These are phyloP conservation scores for Listronotus oregonensis DNA, from an alignment of 1,140 invertebrate species.

Conservation along the genomic window DNA sequence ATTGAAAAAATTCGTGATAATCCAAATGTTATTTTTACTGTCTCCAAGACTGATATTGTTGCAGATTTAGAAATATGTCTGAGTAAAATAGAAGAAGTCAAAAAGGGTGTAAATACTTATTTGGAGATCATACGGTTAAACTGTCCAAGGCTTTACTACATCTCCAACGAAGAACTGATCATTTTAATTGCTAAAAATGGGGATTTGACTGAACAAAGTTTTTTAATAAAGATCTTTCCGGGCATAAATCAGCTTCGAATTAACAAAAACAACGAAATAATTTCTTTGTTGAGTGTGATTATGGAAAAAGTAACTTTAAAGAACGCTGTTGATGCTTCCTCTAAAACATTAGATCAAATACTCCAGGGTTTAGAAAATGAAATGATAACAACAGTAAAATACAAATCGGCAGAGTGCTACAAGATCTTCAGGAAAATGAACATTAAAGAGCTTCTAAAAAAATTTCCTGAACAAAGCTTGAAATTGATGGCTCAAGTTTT, in stretches of 20 bases:
- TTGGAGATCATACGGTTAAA: slow-evolving; percentile 86
- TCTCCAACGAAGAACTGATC: slow-evolving; percentile 94
- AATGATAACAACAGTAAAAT: slow-evolving; percentile 71
- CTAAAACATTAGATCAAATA: slow-evolving; percentile 90
- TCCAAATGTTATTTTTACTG: slow-evolving; percentile 69
- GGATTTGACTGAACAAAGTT: slow-evolving; percentile 4
- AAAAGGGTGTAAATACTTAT: slow-evolving; percentile 87
- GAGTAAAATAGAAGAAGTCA: slow-evolving; percentile 75
- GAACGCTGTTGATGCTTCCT: slow-evolving; percentile 69
- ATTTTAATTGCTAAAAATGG: slow-evolving; percentile 80
- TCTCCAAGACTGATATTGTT: slow-evolving; percentile 71
- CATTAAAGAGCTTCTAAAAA: slow-evolving; percentile 22
- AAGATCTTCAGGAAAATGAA: slow-evolving; percentile 27
- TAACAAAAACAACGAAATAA: slow-evolving; percentile 48
- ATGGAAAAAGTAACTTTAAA: slow-evolving; percentile 75
- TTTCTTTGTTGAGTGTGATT: slow-evolving; percentile 78
- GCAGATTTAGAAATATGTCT: slow-evolving; percentile 74
- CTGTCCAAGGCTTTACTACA: slow-evolving; percentile 90
- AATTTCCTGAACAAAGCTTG: slow-evolving; percentile 33
- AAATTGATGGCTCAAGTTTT: slow-evolving; percentile 26
- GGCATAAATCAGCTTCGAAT: slow-evolving; percentile 76
- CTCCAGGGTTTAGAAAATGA: slow-evolving; percentile 80
- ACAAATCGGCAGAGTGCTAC: slow-evolving; percentile 24
- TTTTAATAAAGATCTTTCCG: slow-evolving; percentile 70
- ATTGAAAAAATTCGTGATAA: slow-evolving; percentile 70